Evolutionary conservation across 2,113 vertebrate species (phyloP), one percentile per base, ranked within the genome.

Genomic region (Callorhinus ursinus): DNA sequence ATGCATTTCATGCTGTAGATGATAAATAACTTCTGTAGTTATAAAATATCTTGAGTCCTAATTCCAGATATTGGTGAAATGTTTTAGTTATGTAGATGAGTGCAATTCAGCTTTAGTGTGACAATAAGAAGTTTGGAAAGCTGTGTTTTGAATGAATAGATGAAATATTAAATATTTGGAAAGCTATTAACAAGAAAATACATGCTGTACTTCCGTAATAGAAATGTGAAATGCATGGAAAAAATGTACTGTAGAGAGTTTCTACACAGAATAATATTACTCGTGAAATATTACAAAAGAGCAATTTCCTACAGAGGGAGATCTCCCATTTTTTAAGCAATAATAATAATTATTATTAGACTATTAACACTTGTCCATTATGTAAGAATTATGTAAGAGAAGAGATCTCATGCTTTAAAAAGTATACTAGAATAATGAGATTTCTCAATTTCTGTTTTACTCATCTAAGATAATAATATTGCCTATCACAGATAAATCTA

Each of bases 111-210:
- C 72, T 72, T 96, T 88, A 83, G 1, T 88, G 96, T 74, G 84
- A 80, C 1, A 90, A 79, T 46, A 80, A 18, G 61, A 84, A 93
- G 49, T 89, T 93, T 97, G 67, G 90, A 94, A 96, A 96, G 24
- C 12, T 46, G 49, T 76, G 0, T 0, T 97, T 97, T 95, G 80
- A 89, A 74, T 90, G 19, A 91, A 39, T 49, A 94, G 14, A 72
- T 93, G 88, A 95, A 95, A 84, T 95, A 95, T 87, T 86, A 88
- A 84, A 90, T 61, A 93, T 0, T 8, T 36, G 5, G 80, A 71
- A 53, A 5, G 1, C 31, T 94, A n/a, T 11, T 94, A 69, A 91
- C 0, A 90, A 79, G 28, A 88, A 57, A 88, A 88, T 53, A 10
- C 79, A 90, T 46, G 14, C 9, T 91, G 1, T 92, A 69, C 18